Conservation (phyloP, 2,888 invertebrate species). For the Neoascia interrupta region DNA sequence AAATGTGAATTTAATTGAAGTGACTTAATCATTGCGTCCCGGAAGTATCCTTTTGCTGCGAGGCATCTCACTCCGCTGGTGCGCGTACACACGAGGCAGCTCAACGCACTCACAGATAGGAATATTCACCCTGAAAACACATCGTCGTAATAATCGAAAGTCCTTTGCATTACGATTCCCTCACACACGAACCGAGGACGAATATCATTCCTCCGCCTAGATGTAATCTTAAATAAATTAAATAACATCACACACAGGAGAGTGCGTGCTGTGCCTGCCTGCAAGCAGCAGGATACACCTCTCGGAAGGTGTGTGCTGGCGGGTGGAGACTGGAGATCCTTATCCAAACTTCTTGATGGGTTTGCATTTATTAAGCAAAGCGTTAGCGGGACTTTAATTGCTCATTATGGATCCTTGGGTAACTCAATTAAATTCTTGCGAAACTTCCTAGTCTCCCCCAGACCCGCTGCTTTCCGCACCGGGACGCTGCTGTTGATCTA, state of each 20-base stretch:
- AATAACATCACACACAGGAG: constrained; percentile 4
- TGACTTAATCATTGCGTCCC: constrained; percentile 37
- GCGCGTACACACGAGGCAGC: constrained; percentile 17
- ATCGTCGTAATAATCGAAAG: constrained; percentile 22
- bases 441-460: constrained; percentile 6
- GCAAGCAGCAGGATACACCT: background rate
- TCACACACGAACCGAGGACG: too few relatives aligned
- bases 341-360: constrained; percentile 51
- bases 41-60: constrained; percentile 6
- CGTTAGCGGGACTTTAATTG: constrained; percentile 53
- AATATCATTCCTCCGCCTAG: constrained; percentile 33
- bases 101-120: too few relatives aligned
- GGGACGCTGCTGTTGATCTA: constrained; percentile 11
- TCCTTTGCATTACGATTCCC: too few relatives aligned
- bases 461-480: background rate
- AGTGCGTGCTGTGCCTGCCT: background rate
- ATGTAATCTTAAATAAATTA: constrained; percentile 56
- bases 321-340: background rate
- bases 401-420: constrained; percentile 52
- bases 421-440: constrained; percentile 44
- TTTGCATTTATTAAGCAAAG: constrained; percentile 46
- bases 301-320: too few relatives aligned
- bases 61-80: too few relatives aligned
- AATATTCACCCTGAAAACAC: background rate
- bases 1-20: constrained; percentile 59